Evolutionary conservation across 2,888 invertebrate genomes (phyloP).

Genomic region (Pristionchus entomophagus): DNA sequence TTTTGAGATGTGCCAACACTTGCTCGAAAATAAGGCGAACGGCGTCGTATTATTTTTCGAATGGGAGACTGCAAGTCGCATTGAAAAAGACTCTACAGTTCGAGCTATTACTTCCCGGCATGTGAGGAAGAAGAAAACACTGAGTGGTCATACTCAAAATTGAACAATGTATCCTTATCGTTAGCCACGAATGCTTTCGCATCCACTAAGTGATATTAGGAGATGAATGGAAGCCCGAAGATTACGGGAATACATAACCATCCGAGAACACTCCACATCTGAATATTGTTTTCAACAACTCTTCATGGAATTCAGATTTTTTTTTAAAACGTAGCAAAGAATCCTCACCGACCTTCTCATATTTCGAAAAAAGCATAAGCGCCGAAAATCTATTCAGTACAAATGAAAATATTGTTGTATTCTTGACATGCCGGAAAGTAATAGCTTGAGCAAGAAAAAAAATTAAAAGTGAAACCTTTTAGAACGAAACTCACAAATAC

Average conservation of each 20-base stretch:
- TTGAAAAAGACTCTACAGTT: too few species aligned
- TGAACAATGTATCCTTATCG: background rate
- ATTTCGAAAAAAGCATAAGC: background rate
- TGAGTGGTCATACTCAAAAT: background rate
- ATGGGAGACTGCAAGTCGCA: too few species aligned
- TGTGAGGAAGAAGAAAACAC: too few species aligned
- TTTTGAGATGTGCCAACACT: too few species aligned
- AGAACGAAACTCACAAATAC: background rate
- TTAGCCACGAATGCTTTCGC: background rate
- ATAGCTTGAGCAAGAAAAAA: background rate
- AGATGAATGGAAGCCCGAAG: background rate
- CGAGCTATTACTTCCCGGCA: too few species aligned
- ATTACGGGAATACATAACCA: background rate
- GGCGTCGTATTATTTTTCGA: too few species aligned
- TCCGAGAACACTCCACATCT: background rate
- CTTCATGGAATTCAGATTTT: too few species aligned
- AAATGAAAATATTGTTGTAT: background rate
- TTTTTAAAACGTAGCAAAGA: too few species aligned
- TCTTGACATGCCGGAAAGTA: background rate
- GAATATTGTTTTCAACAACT: background rate
- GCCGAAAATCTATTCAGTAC: background rate
- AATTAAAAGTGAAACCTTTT: too few species aligned
- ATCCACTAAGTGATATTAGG: background rate
- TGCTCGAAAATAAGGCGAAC: too few species aligned
- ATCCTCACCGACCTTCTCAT: background rate